Evolutionary conservation across 2,113 vertebrate genomes (phyloP).

Genomic region (Elgaria multicarinata): DNA sequence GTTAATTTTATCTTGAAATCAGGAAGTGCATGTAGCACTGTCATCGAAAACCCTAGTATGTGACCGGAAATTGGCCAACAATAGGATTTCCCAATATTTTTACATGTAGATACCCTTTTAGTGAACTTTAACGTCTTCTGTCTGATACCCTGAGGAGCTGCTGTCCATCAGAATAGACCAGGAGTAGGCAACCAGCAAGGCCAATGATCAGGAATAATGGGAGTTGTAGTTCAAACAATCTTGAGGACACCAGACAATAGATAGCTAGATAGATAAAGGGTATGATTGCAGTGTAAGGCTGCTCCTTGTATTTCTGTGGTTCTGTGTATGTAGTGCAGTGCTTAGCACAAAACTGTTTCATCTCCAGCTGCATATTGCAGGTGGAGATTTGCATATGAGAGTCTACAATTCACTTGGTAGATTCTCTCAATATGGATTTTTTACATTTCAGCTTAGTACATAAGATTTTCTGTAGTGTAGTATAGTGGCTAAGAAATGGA

Average conservation of each 20-base stretch:
- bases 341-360: not conserved
- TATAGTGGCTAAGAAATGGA: not conserved
- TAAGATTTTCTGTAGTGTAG: not conserved
- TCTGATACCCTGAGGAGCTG: not conserved
- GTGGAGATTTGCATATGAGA: not conserved
- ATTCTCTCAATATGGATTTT: not conserved
- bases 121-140: not conserved
- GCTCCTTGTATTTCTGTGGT: not conserved
- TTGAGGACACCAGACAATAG: too few relatives aligned
- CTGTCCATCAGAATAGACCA: too few relatives aligned
- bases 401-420: not conserved
- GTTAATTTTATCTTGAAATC: conserved; percentile 8
- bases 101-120: not conserved
- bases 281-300: not conserved
- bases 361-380: not conserved
- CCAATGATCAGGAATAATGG: too few relatives aligned
- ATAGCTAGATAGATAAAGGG: not conserved
- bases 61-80: not conserved
- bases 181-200: too few relatives aligned
- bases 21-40: not conserved
- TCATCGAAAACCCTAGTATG: not conserved
- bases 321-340: not conserved
- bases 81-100: not conserved
- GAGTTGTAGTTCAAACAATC: too few relatives aligned
- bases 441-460: not conserved